A percentile compares a stretch with the other conserved stretches of the same genome.
Conservation (phyloP, 2,113 vertebrate genomes). For the Neogobius melanostomus region DNA sequence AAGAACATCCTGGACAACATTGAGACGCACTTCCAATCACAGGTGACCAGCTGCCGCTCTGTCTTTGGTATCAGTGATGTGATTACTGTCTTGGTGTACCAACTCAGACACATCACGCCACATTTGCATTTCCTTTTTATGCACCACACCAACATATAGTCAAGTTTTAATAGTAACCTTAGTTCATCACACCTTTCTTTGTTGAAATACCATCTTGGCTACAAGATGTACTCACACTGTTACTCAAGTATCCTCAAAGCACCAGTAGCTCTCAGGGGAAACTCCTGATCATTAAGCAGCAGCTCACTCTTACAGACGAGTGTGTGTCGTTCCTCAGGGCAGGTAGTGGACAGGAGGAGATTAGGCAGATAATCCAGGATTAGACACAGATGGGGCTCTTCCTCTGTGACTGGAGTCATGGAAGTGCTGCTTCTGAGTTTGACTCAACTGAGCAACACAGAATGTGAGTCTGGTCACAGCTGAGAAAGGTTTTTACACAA, state of each 20-base stretch:
- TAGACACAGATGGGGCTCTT: conserved; percentile 54
- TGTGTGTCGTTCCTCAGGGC: neutral
- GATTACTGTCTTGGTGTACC: neutral
- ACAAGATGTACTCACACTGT: too few species aligned
- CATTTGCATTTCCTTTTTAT: too few species aligned
- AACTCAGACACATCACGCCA: too few species aligned
- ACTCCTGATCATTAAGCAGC: neutral
- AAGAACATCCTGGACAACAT: conserved; percentile 82
- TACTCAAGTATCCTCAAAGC: too few species aligned
- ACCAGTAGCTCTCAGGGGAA: too few species aligned
- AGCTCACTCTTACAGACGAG: neutral
- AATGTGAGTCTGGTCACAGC: too few species aligned
- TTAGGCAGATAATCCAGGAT: conserved; percentile 70
- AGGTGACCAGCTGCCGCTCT: conserved; percentile 70
- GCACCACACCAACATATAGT: too few species aligned
- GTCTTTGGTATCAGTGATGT: neutral
- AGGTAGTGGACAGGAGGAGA: conserved; percentile 67
- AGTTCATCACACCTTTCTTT: too few species aligned
- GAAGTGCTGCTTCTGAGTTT: neutral
- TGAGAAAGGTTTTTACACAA: too few species aligned
- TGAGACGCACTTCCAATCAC: conserved; percentile 85
- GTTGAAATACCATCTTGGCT: too few species aligned
- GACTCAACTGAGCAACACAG: neutral
- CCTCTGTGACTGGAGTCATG: conserved; percentile 50
- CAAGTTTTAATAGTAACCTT: too few species aligned